Conservation (phyloP, 1,140 invertebrate species). For the Drosophila teissieri region DNA sequence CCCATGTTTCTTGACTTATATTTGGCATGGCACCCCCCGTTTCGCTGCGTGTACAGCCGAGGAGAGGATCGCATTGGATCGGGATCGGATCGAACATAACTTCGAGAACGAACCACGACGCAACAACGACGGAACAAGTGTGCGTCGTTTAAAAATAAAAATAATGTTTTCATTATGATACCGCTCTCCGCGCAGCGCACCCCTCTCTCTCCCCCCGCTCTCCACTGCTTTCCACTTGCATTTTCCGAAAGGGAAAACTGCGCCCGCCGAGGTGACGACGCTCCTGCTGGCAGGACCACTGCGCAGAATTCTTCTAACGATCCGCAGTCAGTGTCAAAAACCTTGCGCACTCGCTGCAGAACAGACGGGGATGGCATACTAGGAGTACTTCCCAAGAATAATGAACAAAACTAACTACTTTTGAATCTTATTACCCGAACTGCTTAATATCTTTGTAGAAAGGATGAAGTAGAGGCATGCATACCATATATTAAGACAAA, state of each 20-base stretch:
- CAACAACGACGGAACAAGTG: conserved; percentile 66
- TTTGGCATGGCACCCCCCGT: background rate
- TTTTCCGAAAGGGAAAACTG: conserved; percentile 63
- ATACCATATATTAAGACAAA: background rate
- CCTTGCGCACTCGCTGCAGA: conserved; percentile 36
- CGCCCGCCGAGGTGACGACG: conserved; percentile 11
- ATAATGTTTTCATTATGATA: conserved; percentile 75
- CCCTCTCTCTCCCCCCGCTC: background rate
- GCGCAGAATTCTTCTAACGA: conserved; percentile 76
- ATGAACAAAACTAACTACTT: too few relatives aligned
- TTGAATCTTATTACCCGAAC: too few relatives aligned
- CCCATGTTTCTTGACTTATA: too few relatives aligned
- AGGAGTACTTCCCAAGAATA: too few relatives aligned
- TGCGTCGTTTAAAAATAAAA: conserved; percentile 80
- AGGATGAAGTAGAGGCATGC: too few relatives aligned
- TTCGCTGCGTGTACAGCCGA: conserved; percentile 18
- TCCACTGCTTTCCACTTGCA: background rate
- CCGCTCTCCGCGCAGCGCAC: conserved; percentile 16
- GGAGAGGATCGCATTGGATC: background rate
- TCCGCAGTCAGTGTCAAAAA: conserved; percentile 76
- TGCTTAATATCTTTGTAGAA: too few relatives aligned
- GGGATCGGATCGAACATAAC: conserved; percentile 27
- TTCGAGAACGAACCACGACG: conserved; percentile 29
- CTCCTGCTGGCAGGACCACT: conserved; percentile 64
- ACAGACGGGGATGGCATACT: conserved; percentile 3